phyloP scores from a whole-genome alignment of 2,888 invertebrate genomes.

The Thera obeliscata region DNA sequence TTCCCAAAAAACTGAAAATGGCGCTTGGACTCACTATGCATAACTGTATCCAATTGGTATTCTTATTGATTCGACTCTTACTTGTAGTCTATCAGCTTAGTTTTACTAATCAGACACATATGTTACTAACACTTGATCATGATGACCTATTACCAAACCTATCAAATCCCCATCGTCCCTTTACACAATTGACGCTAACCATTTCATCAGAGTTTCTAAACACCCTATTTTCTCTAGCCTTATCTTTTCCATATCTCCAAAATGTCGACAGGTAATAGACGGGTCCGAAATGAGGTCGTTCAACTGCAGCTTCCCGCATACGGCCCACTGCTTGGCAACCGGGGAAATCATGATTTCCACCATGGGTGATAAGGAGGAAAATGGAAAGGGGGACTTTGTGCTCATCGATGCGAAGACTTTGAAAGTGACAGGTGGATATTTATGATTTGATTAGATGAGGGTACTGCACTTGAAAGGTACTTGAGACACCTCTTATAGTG shows the following conservation, averaged over 20 bases:
- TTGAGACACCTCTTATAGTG: too few relatives aligned
- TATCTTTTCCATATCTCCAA: constrained; percentile 28
- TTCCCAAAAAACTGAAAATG: too few relatives aligned
- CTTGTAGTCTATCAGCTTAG: too few relatives aligned
- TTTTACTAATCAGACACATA: too few relatives aligned
- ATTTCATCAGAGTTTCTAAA: constrained; percentile 48
- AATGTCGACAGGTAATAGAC: constrained; percentile 78
- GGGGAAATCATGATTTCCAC: constrained; percentile 98
- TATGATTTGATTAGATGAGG: constrained; percentile 13
- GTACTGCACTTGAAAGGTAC: background rate
- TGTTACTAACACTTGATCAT: background rate
- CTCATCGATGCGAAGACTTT: constrained; percentile 93
- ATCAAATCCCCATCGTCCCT: constrained; percentile 21
- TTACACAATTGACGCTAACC: constrained; percentile 39
- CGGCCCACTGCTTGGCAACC: constrained; percentile 95
- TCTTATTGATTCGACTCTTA: too few relatives aligned
- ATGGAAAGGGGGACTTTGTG: constrained; percentile 94
- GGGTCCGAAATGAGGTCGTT: constrained; percentile 90
- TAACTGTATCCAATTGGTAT: too few relatives aligned
- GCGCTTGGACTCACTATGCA: too few relatives aligned
- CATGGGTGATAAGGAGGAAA: constrained; percentile 94
- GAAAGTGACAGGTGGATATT: constrained; percentile 86
- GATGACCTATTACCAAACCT: background rate
- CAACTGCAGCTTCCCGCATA: constrained; percentile 95
- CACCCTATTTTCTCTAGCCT: constrained; percentile 45